Evolutionary conservation across 2,797 vertebrate genomes (phyloP).

Genomic region (Acrossocheilus wenchowensis): DNA sequence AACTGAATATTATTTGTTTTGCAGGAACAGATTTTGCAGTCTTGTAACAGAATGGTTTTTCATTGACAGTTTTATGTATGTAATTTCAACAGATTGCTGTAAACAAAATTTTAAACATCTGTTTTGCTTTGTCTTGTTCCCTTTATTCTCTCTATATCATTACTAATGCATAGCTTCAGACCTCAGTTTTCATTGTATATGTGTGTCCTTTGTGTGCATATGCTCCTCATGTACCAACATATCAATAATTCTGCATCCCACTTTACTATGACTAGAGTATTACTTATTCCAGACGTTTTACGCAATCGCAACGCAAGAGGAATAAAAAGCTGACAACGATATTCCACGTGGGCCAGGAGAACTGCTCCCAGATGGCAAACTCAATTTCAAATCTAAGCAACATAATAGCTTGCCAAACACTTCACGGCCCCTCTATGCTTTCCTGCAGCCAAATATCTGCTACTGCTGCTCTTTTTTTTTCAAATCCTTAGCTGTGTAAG

Average conservation of each 20-base stretch:
- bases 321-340: conserved; percentile 28
- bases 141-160: background rate
- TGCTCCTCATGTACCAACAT: background rate
- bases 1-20: background rate
- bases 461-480: conserved; percentile 20
- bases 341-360: conserved; percentile 16
- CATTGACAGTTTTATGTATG: background rate
- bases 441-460: conserved; percentile 32
- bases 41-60: background rate
- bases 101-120: conserved; percentile 3
- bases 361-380: conserved; percentile 42
- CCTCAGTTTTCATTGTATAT: background rate
- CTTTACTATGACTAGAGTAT: conserved; percentile 10
- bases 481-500: conserved; percentile 24
- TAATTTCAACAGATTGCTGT: background rate
- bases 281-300: conserved; percentile 7
- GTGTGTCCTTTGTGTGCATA: background rate
- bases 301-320: conserved; percentile 5
- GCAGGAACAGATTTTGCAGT: background rate
- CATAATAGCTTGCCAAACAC: conserved; percentile 46
- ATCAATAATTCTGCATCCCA: conserved; percentile 19
- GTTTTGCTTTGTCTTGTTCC: background rate
- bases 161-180: conserved; percentile 9
- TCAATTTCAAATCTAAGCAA: conserved; percentile 48
- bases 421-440: conserved; percentile 1